These are phyloP conservation scores for Dorcus parallelipipedus DNA, from an alignment of 2,888 invertebrate species.

Conservation along the genomic window DNA sequence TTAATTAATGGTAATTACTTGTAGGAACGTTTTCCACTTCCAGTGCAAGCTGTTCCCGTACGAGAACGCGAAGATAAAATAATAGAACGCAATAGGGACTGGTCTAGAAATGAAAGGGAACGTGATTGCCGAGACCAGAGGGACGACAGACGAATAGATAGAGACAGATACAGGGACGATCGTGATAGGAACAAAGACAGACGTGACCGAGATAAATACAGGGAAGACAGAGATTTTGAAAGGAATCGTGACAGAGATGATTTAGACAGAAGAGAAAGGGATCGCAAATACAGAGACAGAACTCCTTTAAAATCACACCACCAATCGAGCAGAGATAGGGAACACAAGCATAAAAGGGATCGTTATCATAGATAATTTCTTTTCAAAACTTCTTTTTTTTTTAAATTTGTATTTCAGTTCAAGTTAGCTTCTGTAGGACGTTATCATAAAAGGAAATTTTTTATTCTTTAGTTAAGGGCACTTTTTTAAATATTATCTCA, in stretches of 20 bases:
- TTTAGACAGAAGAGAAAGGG: slow-evolving; percentile 12
- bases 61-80: slow-evolving; percentile 6
- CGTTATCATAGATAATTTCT: slow-evolving; percentile 19
- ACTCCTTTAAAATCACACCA: slow-evolving; percentile 15
- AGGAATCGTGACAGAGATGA: slow-evolving; percentile 38
- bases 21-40: slow-evolving; percentile 44
- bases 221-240: slow-evolving; percentile 28
- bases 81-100: slow-evolving; percentile 7
- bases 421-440: too few species aligned
- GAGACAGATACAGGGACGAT: slow-evolving; percentile 28
- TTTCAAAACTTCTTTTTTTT: not conserved
- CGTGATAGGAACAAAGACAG: slow-evolving; percentile 37
- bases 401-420: too few species aligned
- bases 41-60: slow-evolving; percentile 26
- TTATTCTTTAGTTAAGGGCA: too few species aligned
- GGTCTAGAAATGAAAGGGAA: slow-evolving; percentile 33
- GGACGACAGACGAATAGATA: slow-evolving; percentile 29
- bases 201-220: slow-evolving; percentile 25
- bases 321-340: slow-evolving; percentile 28
- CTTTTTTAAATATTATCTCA: too few species aligned
- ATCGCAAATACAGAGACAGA: slow-evolving; percentile 17
- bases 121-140: slow-evolving; percentile 32
- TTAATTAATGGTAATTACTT: not conserved
- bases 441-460: too few species aligned
- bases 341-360: slow-evolving; percentile 32